Base-by-base conservation (phyloP, 2,888 invertebrate genomes). In the Carabus problematicus region DNA sequence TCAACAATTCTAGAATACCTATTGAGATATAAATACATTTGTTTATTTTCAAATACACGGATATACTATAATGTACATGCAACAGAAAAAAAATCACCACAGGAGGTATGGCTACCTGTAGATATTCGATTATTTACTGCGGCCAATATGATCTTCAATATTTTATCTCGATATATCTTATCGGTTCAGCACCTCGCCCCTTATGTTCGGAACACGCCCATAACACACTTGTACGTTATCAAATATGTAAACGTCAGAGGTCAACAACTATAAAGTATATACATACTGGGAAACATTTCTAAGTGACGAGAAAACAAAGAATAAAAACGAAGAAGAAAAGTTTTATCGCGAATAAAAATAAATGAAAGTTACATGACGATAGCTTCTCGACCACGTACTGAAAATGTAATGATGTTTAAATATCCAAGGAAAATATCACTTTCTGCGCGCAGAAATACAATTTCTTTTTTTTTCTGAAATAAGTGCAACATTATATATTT, bases 351-450 rank as follows among this genome's bases (percentile, higher is more conserved):
- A 45, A 45, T 12, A 12, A 45, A 45, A 29, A 29, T 45, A 45
- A 45, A 45, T 4, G 45, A 29, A 3, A 29, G 3, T 29, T 29
- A 29, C 29, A 3, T 3, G 14, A 6, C n/a, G 45, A 12, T 45
- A 6, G 14, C 45, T 45, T 45, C 14, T 45, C 45, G 45, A 45
- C 45, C 45, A 45, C 11, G 3, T 12, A 7, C 2, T 45, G 45
- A 11, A 45, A 45, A 12, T 45, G 2, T 45, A 45, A 45, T 45
- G 45, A 45, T 45, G n/a, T 45, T 45, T 11, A 45, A 45, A 45
- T 45, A 12, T 45, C 7, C 29, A 29, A 2, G 45, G 45, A 45
- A 45, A 45, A 45, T 45, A 12, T 14, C 7, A 12, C 14, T 45
- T 14, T 45, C 11, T 45, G 14, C 14, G 11, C 14, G 45, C 11